These are phyloP conservation scores for Orchestes rusci DNA, from an alignment of 2,888 invertebrate species.

Conservation along the genomic window DNA sequence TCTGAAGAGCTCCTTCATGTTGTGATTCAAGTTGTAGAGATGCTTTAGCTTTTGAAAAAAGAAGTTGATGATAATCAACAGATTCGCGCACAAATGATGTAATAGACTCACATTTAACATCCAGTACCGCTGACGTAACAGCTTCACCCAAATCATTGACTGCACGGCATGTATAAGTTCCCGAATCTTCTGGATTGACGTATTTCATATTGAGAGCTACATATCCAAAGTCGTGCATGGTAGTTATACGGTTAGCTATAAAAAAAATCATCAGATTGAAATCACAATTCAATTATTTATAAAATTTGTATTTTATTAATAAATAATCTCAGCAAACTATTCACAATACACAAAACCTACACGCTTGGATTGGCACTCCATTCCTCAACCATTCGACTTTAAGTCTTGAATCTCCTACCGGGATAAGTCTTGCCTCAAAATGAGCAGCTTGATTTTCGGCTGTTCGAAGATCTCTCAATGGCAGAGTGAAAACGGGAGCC, in stretches of 20 bases:
- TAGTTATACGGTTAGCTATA: conserved; percentile 78
- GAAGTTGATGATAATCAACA: too few relatives aligned
- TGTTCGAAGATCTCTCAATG: conserved; percentile 76
- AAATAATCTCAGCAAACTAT: too few relatives aligned
- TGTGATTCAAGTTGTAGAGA: conserved; percentile 82
- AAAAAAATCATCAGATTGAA: background rate
- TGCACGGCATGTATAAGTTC: conserved; percentile 92
- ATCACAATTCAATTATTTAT: background rate
- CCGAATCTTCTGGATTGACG: conserved; percentile 92
- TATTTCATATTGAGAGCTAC: conserved; percentile 93
- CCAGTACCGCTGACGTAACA: conserved; percentile 85
- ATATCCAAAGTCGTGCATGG: conserved; percentile 97
- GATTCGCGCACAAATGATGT: too few relatives aligned
- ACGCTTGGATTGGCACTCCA: conserved; percentile 84
- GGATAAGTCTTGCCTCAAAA: conserved; percentile 89
- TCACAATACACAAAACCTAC: too few relatives aligned
- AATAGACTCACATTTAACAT: conserved; percentile 70
- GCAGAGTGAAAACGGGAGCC: conserved; percentile 88
- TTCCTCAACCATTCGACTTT: conserved; percentile 91
- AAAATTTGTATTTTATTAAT: too few relatives aligned
- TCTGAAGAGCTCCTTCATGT: conserved; percentile 81
- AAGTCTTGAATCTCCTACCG: conserved; percentile 88
- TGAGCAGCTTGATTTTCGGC: conserved; percentile 90
- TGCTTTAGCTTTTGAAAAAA: conserved; percentile 86
- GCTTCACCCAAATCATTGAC: conserved; percentile 91